Conservation (phyloP, 1,140 invertebrate species). For the Aplysia californica region DNA sequence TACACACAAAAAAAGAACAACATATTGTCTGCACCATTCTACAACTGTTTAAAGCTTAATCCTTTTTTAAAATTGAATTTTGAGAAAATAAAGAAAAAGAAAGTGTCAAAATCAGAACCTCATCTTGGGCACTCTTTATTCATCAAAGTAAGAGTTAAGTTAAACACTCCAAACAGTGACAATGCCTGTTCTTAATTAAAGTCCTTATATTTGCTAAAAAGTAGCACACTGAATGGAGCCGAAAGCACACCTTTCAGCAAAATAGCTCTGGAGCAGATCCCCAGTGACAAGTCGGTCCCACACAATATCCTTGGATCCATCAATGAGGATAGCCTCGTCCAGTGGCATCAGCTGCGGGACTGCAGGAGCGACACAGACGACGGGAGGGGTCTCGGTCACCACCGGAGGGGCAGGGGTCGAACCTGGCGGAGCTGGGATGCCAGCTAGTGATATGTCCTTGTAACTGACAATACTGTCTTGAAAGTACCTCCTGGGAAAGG, state of each 20-base stretch:
- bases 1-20: no score
- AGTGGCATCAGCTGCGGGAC: neutral
- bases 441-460: slow-evolving; percentile 12
- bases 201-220: no score
- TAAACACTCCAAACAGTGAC: no score
- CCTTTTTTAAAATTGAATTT: no score
- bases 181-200: no score
- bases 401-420: neutral
- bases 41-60: no score
- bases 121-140: no score
- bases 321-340: neutral
- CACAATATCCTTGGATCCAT: slow-evolving; percentile 1
- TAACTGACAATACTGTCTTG: neutral
- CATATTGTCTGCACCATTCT: no score
- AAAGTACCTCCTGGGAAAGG: neutral
- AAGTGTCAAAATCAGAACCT: no score
- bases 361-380: neutral
- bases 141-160: no score
- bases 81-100: no score
- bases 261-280: neutral
- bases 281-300: neutral
- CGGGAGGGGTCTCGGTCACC: neutral
- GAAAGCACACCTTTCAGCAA: neutral
- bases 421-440: slow-evolving; percentile 3
- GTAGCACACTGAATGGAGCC: no score